A percentile compares a stretch with the other conserved stretches of the same genome.
phyloP scores from a whole-genome alignment of 2,888 invertebrate species.

The Sepiola atlantica region DNA sequence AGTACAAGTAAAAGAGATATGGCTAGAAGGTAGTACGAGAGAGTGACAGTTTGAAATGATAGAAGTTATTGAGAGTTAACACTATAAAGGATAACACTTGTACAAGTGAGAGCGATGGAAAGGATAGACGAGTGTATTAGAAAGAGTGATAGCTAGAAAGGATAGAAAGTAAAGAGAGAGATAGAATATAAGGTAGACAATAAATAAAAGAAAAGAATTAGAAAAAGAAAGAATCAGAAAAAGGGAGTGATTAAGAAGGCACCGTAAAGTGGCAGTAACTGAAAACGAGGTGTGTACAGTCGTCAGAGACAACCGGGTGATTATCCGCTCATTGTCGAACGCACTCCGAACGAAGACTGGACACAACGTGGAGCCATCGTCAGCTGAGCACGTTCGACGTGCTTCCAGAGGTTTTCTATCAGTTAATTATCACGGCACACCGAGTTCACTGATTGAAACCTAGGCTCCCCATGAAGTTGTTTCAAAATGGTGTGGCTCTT shows the following conservation, averaged over 20 bases:
- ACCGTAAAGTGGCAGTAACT: too few relatives aligned
- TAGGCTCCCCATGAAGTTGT: background rate
- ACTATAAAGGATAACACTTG: too few relatives aligned
- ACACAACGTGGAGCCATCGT: background rate
- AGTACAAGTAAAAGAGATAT: too few relatives aligned
- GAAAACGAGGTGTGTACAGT: background rate
- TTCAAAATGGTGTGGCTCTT: background rate
- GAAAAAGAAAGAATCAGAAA: background rate
- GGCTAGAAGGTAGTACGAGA: too few relatives aligned
- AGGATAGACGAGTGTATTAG: too few relatives aligned
- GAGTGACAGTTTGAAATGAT: too few relatives aligned
- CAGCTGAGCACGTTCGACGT: background rate
- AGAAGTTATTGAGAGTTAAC: too few relatives aligned
- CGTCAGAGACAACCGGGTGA: background rate
- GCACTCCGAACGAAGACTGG: background rate
- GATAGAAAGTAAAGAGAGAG: too few relatives aligned
- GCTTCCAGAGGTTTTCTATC: background rate
- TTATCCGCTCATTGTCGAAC: background rate
- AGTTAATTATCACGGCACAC: background rate
- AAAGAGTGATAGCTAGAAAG: too few relatives aligned
- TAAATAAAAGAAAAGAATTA: too few relatives aligned
- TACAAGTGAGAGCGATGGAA: too few relatives aligned
- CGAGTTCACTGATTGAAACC: background rate
- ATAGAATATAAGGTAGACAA: background rate
- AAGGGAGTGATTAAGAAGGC: background rate